These are phyloP conservation scores for Drosophila greeni DNA, from an alignment of 2,888 invertebrate genomes.

Conservation along the genomic window DNA sequence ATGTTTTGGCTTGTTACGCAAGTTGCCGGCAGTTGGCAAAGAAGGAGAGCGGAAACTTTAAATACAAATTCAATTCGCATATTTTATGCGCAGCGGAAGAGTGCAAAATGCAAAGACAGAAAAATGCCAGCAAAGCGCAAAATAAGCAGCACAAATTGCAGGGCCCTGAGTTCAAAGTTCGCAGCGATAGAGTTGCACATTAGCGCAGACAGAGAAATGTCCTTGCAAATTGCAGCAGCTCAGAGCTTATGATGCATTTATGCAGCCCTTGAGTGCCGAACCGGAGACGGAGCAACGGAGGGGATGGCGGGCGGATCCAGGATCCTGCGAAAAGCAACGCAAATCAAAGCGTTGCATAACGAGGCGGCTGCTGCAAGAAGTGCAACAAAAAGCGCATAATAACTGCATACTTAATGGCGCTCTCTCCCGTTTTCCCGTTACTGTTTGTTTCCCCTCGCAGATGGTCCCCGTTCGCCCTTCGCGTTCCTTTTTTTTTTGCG, in stretches of 20 bases:
- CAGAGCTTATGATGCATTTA: conserved; percentile 71
- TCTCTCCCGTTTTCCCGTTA: conserved; percentile 49
- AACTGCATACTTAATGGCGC: conserved; percentile 66
- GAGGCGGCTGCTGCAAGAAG: conserved; percentile 62
- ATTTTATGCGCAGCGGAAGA: conserved; percentile 62
- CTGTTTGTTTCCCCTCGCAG: conserved; percentile 28
- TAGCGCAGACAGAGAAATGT: conserved; percentile 66
- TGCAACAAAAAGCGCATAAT: conserved; percentile 72
- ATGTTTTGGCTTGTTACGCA: conserved; percentile 72
- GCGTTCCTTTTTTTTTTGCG: not conserved
- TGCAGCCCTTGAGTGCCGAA: conserved; percentile 60
- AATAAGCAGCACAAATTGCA: conserved; percentile 67
- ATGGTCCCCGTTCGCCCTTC: not conserved
- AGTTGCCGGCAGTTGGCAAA: conserved; percentile 50
- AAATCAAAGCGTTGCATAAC: conserved; percentile 62
- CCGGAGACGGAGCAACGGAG: conserved; percentile 3
- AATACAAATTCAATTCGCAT: conserved; percentile 74
- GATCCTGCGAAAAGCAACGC: conserved; percentile 41
- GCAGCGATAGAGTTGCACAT: conserved; percentile 54
- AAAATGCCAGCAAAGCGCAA: conserved; percentile 65
- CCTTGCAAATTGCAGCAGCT: conserved; percentile 61
- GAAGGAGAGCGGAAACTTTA: conserved; percentile 57
- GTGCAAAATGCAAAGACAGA: conserved; percentile 58
- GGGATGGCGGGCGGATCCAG: not conserved
- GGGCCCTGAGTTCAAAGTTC: conserved; percentile 62